Base-by-base conservation (phyloP, 2,113 vertebrate genomes). In the Nothobranchius furzeri region DNA sequence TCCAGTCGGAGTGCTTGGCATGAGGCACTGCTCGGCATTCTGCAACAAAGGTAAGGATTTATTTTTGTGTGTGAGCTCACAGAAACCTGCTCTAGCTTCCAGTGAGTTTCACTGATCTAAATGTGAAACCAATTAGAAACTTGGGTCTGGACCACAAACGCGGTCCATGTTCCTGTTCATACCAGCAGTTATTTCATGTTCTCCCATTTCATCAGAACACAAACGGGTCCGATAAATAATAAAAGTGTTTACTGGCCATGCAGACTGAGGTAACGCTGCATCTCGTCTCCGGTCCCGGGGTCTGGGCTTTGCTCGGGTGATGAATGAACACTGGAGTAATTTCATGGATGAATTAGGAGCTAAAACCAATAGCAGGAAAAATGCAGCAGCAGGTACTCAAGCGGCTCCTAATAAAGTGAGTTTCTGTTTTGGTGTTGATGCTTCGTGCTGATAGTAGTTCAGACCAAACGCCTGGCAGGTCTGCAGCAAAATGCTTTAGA, bases 291-390 rank as follows among this genome's bases (percentile, higher is more conserved):
- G 74, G 75, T 53, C 66, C 76, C 56, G 49, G 9, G 60, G 80
- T 87, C 63, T 85, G 64, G 20, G 74, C 70, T 79, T 50, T 7
- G 77, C 82, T 85, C 61, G 8, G 75, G 90, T 90, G 85, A 91
- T 90, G 80, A 90, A 92, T 91, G 84, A 85, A 89, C 86, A 90
- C 79, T 74, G 68, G 83, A 83, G 88, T 82, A 84, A 92, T 93
- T 92, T 92, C 89, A 92, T 63, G 90, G 87, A 84, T 91, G 87
- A 91, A 90, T 88, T 91, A 88, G 75, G 73, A 82, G 63, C 77
- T 85, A 83, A 82, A 85, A 90, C 87, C 87, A 90, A 91, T 82
- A 90, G 81, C 76, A 69, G 81, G 60, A 82, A 80, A 80, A 78
- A 84, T 76, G 49, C 78, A 79, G 69, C 78, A n/a, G 80, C 74